phyloP scores from a whole-genome alignment of 2,113 vertebrate species.

The Pluvianellus socialis region DNA sequence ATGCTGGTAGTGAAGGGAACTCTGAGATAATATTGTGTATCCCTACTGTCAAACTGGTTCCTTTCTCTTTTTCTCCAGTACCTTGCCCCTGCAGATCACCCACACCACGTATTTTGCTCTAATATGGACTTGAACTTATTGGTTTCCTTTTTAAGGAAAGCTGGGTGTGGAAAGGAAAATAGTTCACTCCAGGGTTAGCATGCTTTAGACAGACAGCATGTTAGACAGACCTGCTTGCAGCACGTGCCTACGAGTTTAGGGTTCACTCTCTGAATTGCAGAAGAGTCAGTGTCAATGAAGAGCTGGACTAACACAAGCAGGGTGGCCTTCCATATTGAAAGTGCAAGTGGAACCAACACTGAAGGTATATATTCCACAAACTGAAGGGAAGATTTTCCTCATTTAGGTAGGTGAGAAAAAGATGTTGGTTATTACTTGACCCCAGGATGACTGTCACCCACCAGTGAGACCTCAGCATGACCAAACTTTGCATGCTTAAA shows the following conservation, averaged over 20 bases:
- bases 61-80: background rate
- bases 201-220: background rate
- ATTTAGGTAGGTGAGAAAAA: background rate
- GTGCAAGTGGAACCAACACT: background rate
- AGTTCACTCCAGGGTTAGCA: background rate
- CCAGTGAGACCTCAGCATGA: background rate
- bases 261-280: background rate
- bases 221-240: background rate
- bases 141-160: background rate
- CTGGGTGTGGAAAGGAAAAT: background rate
- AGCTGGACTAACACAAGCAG: background rate
- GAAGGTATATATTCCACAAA: background rate
- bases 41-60: background rate
- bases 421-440: background rate
- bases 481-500: background rate
- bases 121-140: background rate
- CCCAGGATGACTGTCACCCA: background rate
- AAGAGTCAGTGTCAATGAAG: background rate
- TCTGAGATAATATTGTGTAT: background rate
- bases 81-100: background rate
- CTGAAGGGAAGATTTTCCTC: background rate
- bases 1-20: background rate
- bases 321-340: background rate
- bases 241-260: background rate
- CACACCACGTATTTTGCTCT: background rate